These are phyloP conservation scores for Lemur catta DNA, from an alignment of 2,797 vertebrate genomes.

Conservation along the genomic window DNA sequence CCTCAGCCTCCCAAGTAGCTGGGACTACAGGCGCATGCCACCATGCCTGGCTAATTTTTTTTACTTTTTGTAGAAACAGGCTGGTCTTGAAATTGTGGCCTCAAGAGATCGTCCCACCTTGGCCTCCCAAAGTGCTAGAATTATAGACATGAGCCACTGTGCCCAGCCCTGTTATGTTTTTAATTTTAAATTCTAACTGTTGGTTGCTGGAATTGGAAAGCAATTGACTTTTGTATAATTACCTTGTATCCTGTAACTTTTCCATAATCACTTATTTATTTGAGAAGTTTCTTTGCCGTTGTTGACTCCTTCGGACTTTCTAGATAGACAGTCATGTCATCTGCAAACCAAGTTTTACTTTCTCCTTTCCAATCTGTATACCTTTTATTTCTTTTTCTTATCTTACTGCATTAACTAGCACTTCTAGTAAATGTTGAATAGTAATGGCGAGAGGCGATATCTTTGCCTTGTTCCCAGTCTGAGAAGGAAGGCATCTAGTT, in stretches of 20 bases:
- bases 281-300: neutral
- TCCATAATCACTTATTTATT: neutral
- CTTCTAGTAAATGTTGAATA: neutral
- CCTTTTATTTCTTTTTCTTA: neutral
- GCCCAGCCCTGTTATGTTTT: neutral
- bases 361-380: neutral
- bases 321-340: neutral
- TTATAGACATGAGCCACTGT: no score
- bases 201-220: neutral
- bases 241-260: neutral
- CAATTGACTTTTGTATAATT: neutral
- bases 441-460: neutral
- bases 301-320: neutral
- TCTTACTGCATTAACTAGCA: neutral
- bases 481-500: neutral
- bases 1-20: no score
- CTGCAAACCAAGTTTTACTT: neutral
- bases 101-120: no score
- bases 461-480: neutral
- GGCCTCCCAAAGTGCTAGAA: no score
- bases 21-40: no score
- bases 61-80: no score
- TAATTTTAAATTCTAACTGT: neutral
- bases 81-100: no score
- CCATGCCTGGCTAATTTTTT: no score